Conservation (phyloP, 1,140 invertebrate species). For the Zophobas morio region DNA sequence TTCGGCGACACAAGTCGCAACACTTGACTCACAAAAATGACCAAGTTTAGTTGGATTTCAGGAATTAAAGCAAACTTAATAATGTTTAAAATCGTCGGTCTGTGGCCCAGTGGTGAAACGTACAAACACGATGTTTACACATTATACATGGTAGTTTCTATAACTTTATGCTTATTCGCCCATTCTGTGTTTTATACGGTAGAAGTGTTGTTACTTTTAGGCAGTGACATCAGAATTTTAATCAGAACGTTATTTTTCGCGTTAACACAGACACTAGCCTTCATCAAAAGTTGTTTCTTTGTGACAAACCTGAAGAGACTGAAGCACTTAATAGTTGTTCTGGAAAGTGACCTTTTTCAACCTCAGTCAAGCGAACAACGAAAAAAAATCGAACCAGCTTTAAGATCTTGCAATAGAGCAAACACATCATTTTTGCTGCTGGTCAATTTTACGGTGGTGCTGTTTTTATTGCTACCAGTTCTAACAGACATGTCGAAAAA, state of each 20-base stretch:
- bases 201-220: not conserved
- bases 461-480: not conserved
- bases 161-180: not conserved
- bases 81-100: not conserved
- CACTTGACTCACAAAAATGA: not conserved
- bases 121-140: not conserved
- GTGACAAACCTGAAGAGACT: not conserved
- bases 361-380: not conserved
- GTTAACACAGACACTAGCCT: not conserved
- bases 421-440: not conserved
- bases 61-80: not conserved
- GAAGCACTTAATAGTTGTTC: not conserved
- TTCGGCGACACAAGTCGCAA: too few species aligned
- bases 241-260: not conserved
- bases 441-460: not conserved
- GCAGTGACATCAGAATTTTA: not conserved
- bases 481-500: not conserved
- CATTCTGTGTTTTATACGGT: not conserved
- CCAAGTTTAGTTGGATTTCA: not conserved
- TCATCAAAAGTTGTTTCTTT: not conserved
- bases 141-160: not conserved
- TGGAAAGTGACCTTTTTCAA: not conserved
- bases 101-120: not conserved
- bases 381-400: not conserved
- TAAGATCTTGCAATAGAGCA: not conserved